These are phyloP conservation scores for Lasioglossum leucozonium DNA, from an alignment of 2,888 invertebrate species.

Conservation along the genomic window DNA sequence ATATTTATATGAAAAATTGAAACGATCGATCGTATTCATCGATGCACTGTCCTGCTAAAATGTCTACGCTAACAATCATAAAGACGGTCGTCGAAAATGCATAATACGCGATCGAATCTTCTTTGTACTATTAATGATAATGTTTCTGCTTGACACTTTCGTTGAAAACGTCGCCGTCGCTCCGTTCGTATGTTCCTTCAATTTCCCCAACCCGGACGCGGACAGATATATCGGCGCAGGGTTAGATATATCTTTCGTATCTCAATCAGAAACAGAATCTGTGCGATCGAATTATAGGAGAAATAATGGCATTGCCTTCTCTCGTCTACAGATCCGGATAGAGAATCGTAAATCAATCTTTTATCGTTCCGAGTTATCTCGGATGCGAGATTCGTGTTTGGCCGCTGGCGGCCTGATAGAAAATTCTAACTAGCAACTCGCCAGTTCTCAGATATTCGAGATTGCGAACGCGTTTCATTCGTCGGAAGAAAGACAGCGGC, in stretches of 20 bases:
- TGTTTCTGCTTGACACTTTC: not conserved
- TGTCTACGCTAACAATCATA: not conserved
- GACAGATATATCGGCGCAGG: not conserved
- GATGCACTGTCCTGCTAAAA: not conserved
- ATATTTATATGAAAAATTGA: not conserved
- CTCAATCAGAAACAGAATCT: conserved; percentile 12
- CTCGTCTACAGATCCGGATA: conserved; percentile 17
- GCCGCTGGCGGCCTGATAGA: not conserved
- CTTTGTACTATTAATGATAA: not conserved
- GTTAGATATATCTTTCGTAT: conserved; percentile 6
- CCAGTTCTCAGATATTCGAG: conserved; percentile 6
- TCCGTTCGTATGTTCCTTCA: not conserved
- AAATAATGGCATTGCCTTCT: conserved; percentile 22
- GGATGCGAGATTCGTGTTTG: not conserved
- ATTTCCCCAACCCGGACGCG: not conserved
- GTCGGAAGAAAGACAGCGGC: not conserved
- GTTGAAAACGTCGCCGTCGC: not conserved
- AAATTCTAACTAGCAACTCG: not conserved
- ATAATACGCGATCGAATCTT: too few relatives aligned
- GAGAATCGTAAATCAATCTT: conserved; percentile 28
- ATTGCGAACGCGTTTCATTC: not conserved
- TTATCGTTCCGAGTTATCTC: conserved; percentile 15
- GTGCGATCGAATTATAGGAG: conserved; percentile 16
- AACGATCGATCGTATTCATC: not conserved
- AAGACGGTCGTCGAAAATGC: too few relatives aligned